A percentile compares a stretch with the other conserved stretches of the same genome.
Evolutionary conservation across 2,797 vertebrate genomes (phyloP).

Genomic region (Manis crassicaudata): DNA sequence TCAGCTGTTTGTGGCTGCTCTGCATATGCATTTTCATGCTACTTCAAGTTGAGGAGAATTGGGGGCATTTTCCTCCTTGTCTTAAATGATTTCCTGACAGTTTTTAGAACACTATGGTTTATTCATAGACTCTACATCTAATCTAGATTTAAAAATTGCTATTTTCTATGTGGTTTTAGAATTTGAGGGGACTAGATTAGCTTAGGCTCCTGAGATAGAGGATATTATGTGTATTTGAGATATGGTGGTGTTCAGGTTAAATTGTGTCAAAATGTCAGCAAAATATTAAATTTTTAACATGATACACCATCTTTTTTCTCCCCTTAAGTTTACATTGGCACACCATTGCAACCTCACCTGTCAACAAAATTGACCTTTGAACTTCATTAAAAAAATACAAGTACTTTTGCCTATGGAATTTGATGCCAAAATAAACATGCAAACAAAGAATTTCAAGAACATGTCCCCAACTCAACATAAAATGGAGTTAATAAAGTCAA

Average conservation of each 20-base stretch:
- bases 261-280: neutral
- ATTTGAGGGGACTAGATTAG: neutral
- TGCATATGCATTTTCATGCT: slow-evolving; percentile 86
- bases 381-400: slow-evolving; percentile 70
- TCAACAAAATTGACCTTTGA: slow-evolving; percentile 80
- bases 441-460: slow-evolving; percentile 83
- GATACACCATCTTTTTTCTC: neutral
- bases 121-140: neutral
- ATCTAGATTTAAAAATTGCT: neutral
- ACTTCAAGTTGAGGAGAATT: slow-evolving; percentile 86
- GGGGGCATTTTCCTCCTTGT: neutral
- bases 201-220: neutral
- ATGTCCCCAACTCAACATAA: slow-evolving; percentile 74
- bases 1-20: slow-evolving; percentile 84
- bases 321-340: slow-evolving; percentile 71
- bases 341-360: slow-evolving; percentile 70
- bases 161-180: neutral
- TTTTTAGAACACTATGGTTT: neutral
- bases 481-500: slow-evolving; percentile 72
- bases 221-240: neutral
- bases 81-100: neutral
- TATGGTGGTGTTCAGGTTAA: no score
- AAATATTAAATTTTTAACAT: neutral
- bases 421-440: slow-evolving; percentile 78
- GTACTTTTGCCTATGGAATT: slow-evolving; percentile 71